Conservation (phyloP, 1,140 invertebrate species). For the Platyura marginata region DNA sequence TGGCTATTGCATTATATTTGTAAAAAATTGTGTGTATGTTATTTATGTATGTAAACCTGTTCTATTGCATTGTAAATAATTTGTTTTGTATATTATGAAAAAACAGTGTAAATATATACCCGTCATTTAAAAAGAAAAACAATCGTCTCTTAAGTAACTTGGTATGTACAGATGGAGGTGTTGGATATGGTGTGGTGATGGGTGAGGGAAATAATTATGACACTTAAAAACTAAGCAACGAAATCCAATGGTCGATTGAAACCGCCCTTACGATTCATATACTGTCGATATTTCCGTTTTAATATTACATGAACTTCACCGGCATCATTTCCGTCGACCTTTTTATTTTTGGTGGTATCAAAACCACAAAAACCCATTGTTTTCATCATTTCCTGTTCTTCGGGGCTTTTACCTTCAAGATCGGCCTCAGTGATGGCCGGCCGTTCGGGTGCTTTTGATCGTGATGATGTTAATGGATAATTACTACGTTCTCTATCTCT, state of each 20-base stretch:
- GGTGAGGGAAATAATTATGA: no score
- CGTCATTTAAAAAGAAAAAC: no score
- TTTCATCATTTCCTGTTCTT: conserved; percentile 92
- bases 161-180: no score
- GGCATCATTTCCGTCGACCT: conserved; percentile 83
- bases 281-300: conserved; percentile 94
- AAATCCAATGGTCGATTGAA: conserved; percentile 97
- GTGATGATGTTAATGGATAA: neutral
- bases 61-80: conserved; percentile 4
- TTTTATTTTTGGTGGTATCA: conserved; percentile 87
- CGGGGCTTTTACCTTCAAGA: conserved; percentile 50
- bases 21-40: neutral
- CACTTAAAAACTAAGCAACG: conserved; percentile 68
- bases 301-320: conserved; percentile 87
- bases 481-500: neutral
- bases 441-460: conserved; percentile 8
- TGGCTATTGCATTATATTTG: conserved; percentile 2
- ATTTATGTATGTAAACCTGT: neutral
- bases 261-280: conserved; percentile 98
- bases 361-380: conserved; percentile 94
- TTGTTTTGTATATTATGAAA: conserved; percentile 1
- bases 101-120: neutral
- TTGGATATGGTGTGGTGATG: no score
- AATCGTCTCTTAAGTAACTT: no score
- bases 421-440: conserved; percentile 23